Evolutionary conservation across 2,888 invertebrate species (phyloP), one percentile per base, ranked within the genome.

Genomic region (Epiblema foenella): DNA sequence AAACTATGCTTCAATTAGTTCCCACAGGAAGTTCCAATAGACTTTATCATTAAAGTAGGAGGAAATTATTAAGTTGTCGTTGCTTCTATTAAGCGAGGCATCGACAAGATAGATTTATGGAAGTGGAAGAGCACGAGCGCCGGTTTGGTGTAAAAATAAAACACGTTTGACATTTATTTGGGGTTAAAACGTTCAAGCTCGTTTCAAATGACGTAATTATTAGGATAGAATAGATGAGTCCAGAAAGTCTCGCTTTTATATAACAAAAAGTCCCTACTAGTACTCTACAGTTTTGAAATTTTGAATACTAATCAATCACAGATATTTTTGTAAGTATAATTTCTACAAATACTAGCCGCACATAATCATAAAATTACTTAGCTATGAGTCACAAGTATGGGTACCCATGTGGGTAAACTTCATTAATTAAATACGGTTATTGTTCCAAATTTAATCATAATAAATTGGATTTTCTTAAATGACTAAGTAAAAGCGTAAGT

Each of bases 11-110:
- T 72, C 65, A 68, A 74, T 70, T 72, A 73, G 59, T 71, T 75
- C 73, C 69, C 70, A 74, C 76, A 74, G 77, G 77, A 77, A 75
- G 71, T 68, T 66, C 49, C 66, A 71, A 73, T 71, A 73, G 70
- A 68, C 58, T 58, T 63, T 29, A 58, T 60, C 49, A 67, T 73
- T 72, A 85, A 82, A 85, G 83, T 79, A 81, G 85, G 83, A 88
- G 91, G 90, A 92, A 91, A 87, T 90, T 87, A 91, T 92, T 89
- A 92, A 91, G 82, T 88, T 91, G 91, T 92, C 92, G 83, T 81
- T 85, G 80, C 77, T 79, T 79, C 85, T 86, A 88, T 90, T 85
- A 88, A 82, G 79, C 82, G 84, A 83, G 81, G 81, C 85, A 85
- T 85, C 84, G 85, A 85, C 83, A 81, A 84, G 86, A 88, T 83